Base-by-base conservation (phyloP, 2,797 vertebrate species). In the Microctenopoma steveboyesi region DNA sequence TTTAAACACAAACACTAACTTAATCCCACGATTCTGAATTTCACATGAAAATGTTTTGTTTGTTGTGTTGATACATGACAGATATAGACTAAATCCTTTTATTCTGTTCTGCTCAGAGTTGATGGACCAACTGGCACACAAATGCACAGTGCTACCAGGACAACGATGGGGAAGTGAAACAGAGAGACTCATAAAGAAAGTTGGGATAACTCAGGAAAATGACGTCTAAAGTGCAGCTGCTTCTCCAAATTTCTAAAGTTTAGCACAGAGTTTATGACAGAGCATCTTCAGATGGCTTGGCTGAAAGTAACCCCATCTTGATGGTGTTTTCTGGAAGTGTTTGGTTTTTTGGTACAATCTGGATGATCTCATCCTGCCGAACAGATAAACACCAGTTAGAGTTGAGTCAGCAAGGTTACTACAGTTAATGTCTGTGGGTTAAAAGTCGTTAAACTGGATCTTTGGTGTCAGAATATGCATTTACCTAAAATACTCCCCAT, bases 161-260 rank as follows among this genome's bases (percentile, higher is more conserved):
- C 30, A 46, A 55, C 64, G 15, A 73, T 11, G 3, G 13, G 33
- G 79, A 89, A 86, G 57, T 72, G 78, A 80, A 74, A 77, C 11
- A 28, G 28, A 74, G 53, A 39, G n/a, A 35, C 25, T 62, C 9
- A 72, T 62, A 53, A 72, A 64, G 55, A 77, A 66, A 16, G 18
- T 25, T 84, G 83, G 86, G 59, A 63, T 82, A 66, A 74, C 85
- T 86, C 69, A 81, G 68, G 75, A 69, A 69, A 79, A 67, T 28
- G 59, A 64, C 47, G 28, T 56, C 47, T 58, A 27, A 77, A 62
- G 35, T 59, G 8, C 25, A 49, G 52, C 3, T 33, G 50, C 72
- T 86, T 86, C 69, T 69, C 14, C 50, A 33, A 33, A 33, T 33
- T 5, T 33, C 30, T 7, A 30, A 30, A 33, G 5, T 33, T 33